Conservation (phyloP, 2,888 invertebrate species). For the Thecophora atra region DNA sequence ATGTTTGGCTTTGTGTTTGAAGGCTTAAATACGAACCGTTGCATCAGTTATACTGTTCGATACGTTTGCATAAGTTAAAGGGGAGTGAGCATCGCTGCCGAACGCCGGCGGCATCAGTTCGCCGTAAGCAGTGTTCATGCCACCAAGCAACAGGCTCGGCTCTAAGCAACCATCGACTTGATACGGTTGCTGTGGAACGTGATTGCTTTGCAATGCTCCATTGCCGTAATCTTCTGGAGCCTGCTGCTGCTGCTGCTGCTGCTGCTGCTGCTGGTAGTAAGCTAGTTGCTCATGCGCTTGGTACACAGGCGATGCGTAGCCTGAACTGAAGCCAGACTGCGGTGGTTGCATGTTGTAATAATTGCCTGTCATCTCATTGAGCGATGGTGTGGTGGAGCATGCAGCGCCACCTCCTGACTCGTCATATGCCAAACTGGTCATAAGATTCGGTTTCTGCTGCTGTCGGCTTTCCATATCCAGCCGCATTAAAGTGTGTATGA, state of each 20-base stretch:
- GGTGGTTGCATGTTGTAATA: conserved; percentile 57
- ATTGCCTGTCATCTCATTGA: conserved; percentile 44
- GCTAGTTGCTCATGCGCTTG: conserved; percentile 39
- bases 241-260: too few species aligned
- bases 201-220: conserved; percentile 41
- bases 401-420: conserved; percentile 18
- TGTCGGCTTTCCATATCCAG: conserved; percentile 81
- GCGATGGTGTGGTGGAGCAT: conserved; percentile 8
- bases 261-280: conserved; percentile 30
- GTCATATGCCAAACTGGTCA: conserved; percentile 37
- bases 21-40: conserved; percentile 4
- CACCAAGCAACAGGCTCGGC: conserved; percentile 51
- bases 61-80: conserved; percentile 49
- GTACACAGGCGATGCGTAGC: conserved; percentile 61
- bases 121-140: conserved; percentile 53
- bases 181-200: conserved; percentile 38
- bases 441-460: conserved; percentile 63
- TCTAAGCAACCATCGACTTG: conserved; percentile 55
- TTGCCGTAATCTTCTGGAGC: conserved; percentile 21
- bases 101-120: conserved; percentile 56
- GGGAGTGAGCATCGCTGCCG: conserved; percentile 45
- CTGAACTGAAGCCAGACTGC: conserved; percentile 61
- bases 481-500: conserved; percentile 96
- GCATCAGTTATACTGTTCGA: conserved; percentile 8
- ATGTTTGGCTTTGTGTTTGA: neutral